Conservation (phyloP, 2,797 vertebrate genomes). For the Eleutherodactylus coqui region DNA sequence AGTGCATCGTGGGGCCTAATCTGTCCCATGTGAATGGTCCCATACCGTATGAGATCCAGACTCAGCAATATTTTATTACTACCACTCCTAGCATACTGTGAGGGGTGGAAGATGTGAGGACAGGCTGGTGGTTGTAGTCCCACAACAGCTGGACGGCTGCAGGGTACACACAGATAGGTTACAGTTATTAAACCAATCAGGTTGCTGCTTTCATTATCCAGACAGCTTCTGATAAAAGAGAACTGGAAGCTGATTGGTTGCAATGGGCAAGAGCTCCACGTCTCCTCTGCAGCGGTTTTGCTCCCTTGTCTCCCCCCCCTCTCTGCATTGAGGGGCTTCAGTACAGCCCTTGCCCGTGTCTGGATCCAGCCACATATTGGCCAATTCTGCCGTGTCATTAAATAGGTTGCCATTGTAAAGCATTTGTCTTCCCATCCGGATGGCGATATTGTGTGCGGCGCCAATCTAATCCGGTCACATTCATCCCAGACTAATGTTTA, state of each 20-base stretch:
- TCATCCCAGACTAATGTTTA: not conserved
- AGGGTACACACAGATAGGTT: too few species aligned
- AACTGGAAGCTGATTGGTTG: not conserved
- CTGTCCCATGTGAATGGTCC: too few species aligned
- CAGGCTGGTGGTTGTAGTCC: too few species aligned
- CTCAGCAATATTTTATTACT: too few species aligned
- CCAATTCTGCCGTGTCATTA: not conserved
- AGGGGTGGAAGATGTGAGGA: too few species aligned
- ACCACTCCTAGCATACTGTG: too few species aligned
- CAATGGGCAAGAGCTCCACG: not conserved
- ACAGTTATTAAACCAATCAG: not conserved
- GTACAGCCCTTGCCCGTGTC: not conserved
- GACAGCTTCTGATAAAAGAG: not conserved
- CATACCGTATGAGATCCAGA: too few species aligned
- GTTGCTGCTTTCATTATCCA: not conserved
- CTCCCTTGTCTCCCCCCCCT: not conserved
- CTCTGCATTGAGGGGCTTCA: not conserved
- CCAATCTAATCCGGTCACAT: constrained; percentile 12
- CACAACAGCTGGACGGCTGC: too few species aligned
- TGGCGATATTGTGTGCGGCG: not conserved
- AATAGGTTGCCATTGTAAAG: not conserved
- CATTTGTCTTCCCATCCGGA: not conserved
- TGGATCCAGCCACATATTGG: not conserved
- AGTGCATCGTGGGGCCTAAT: too few species aligned
- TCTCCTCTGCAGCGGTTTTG: not conserved